Conservation (phyloP, 1,140 invertebrate genomes). For the Chironomus tepperi region DNA sequence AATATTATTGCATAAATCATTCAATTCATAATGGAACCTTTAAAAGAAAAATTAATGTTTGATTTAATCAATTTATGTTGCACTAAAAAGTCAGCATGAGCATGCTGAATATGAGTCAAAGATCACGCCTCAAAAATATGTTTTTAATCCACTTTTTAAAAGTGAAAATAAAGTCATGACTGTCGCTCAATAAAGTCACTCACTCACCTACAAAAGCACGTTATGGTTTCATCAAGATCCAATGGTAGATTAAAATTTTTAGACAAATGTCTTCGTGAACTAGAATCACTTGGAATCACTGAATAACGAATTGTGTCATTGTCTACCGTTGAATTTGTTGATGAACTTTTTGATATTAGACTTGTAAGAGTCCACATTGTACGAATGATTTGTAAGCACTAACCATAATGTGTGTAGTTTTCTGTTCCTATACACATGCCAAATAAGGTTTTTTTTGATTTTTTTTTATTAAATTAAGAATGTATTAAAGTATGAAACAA, state of each 20-base stretch:
- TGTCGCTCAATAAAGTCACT: neutral
- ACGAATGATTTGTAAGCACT: neutral
- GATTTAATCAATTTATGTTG: neutral
- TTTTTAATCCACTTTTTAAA: neutral
- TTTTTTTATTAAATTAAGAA: neutral
- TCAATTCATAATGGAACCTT: neutral
- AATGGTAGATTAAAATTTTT: neutral
- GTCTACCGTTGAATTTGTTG: neutral
- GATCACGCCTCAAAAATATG: no score
- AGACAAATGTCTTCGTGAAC: neutral
- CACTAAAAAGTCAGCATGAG: no score
- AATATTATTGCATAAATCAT: no score
- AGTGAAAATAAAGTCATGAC: neutral
- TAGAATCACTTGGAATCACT: neutral
- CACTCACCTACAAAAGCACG: conserved; percentile 15
- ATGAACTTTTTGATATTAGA: conserved; percentile 3
- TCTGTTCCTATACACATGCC: no score
- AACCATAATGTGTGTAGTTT: neutral
- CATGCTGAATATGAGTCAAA: no score
- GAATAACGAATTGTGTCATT: neutral
- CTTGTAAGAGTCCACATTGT: conserved; percentile 8
- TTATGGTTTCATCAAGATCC: neutral
- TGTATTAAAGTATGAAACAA: neutral
- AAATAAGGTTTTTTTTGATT: neutral
- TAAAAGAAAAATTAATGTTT: neutral